Evolutionary conservation across 2,888 invertebrate genomes (phyloP).

Genomic region (Coelinius sp.): DNA sequence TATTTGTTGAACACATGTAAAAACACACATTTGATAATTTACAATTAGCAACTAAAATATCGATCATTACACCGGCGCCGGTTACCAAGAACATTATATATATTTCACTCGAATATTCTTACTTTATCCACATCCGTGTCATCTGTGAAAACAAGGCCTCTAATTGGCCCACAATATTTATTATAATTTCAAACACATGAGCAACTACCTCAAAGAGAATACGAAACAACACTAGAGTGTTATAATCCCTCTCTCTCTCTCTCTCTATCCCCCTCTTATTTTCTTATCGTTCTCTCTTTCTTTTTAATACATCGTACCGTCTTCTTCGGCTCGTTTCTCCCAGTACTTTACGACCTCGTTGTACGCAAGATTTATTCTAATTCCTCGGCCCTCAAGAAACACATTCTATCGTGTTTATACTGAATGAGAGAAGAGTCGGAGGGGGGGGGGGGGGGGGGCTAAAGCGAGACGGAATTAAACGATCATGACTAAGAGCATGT

Average conservation of each 20-base stretch:
- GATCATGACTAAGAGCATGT: slow-evolving; percentile 22
- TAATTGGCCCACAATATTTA: slow-evolving; percentile 63
- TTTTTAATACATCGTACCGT: slow-evolving; percentile 15
- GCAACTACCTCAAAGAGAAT: slow-evolving; percentile 35
- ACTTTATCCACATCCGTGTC: slow-evolving; percentile 52
- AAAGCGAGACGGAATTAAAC: slow-evolving; percentile 29
- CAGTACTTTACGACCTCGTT: slow-evolving; percentile 53
- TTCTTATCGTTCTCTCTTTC: slow-evolving; percentile 5
- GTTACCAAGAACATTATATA: not conserved
- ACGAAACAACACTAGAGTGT: slow-evolving; percentile 12
- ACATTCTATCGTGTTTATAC: slow-evolving; percentile 27
- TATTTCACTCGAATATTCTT: not conserved
- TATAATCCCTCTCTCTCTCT: slow-evolving; percentile 3
- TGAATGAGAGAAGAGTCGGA: slow-evolving; percentile 31
- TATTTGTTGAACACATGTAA: slow-evolving; percentile 43
- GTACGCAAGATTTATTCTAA: slow-evolving; percentile 50
- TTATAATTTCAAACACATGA: slow-evolving; percentile 66
- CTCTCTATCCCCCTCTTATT: slow-evolving; percentile 3
- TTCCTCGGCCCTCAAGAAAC: slow-evolving; percentile 33
- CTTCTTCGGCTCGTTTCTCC: slow-evolving; percentile 32
- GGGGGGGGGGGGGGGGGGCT: slow-evolving; percentile 7
- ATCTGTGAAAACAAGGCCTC: slow-evolving; percentile 67
- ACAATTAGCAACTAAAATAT: slow-evolving; percentile 36
- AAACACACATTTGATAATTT: slow-evolving; percentile 64
- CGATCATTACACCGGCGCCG: slow-evolving; percentile 60